Base-by-base conservation (phyloP, 2,888 invertebrate genomes). In the Acanthococcus lagerstroemiae region DNA sequence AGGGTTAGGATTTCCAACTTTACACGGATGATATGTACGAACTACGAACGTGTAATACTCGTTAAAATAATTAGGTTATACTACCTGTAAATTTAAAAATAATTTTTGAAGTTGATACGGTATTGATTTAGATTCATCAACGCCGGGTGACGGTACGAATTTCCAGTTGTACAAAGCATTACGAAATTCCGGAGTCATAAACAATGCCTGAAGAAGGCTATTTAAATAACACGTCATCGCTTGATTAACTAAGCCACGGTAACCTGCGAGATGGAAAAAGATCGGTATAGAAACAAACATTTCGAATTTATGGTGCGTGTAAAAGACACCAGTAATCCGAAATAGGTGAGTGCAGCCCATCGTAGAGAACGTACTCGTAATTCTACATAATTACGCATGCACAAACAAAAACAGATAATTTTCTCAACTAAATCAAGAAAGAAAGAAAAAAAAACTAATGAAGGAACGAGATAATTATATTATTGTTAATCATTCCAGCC, bases 161-260 rank as follows among this genome's bases (percentile, higher is more conserved):
- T 87, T 85, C 87, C 89, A 89, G 72, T 85, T 85, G 75, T 92
- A 92, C 37, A 93, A 77, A 3, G 89, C 88, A 78, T 93, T 93
- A 45, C 92, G 80, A 75, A 93, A 93, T 77, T 93, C 92, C 1
- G 93, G 93, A 1, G 92, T 93, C 90, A 93, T 93, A 74, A 83
- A 93, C 4, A 93, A 78, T 0, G 91, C 88, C 78, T 93, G 93
- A 24, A 93, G 78, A 54, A 93, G 79, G 76, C 90, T 90, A 77
- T 93, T 93, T 67, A 93, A 79, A 75, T 93, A 93, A 75, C 93
- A 93, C 0, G 92, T 93, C 91, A 92, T 93, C 1, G 91, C 91
- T 76, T 91, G 89, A 76, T 91, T 91, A 7, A 90, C 89, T 57
- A 91, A 78, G 37, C 90, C 91, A 9, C 90, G 88, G 75, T 86